A percentile compares a stretch with the other conserved stretches of the same genome.
These are phyloP conservation scores for Pollenia angustigena DNA, from an alignment of 2,888 invertebrate genomes.

Conservation along the genomic window DNA sequence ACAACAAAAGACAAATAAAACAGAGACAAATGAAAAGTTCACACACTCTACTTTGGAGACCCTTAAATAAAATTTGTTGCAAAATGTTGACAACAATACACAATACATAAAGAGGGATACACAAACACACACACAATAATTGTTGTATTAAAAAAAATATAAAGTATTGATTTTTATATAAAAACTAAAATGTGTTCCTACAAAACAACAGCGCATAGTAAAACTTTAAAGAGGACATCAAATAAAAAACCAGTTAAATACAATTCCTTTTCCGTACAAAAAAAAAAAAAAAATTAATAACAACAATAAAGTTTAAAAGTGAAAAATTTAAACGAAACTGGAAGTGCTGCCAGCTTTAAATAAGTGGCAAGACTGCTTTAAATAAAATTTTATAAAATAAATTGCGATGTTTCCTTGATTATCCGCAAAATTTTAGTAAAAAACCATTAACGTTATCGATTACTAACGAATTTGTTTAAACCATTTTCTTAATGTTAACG, in stretches of 20 bases:
- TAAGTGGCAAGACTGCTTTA: background rate
- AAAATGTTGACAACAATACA: slow-evolving; percentile 14
- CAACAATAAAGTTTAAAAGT: background rate
- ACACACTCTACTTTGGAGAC: slow-evolving; percentile 37
- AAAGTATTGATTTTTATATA: slow-evolving; percentile 58
- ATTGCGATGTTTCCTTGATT: background rate
- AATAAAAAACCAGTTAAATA: slow-evolving; percentile 10
- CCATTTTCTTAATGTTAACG: too few relatives aligned
- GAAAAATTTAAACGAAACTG: background rate
- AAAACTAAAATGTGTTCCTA: slow-evolving; percentile 12
- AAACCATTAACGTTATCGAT: too few relatives aligned
- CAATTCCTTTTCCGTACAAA: background rate
- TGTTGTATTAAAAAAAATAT: slow-evolving; percentile 8
- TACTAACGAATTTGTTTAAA: too few relatives aligned
- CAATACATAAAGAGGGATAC: background rate
- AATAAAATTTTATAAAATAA: background rate
- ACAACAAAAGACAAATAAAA: slow-evolving; percentile 7
- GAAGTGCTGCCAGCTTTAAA: background rate
- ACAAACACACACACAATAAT: background rate
- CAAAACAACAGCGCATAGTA: background rate
- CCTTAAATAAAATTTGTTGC: slow-evolving; percentile 45
- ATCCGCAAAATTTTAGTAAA: too few relatives aligned
- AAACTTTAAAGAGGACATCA: slow-evolving; percentile 43
- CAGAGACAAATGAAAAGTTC: slow-evolving; percentile 24
- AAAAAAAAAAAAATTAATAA: background rate